Evolutionary conservation across 2,797 vertebrate genomes (phyloP).

Genomic region (Sebastes elongatus): DNA sequence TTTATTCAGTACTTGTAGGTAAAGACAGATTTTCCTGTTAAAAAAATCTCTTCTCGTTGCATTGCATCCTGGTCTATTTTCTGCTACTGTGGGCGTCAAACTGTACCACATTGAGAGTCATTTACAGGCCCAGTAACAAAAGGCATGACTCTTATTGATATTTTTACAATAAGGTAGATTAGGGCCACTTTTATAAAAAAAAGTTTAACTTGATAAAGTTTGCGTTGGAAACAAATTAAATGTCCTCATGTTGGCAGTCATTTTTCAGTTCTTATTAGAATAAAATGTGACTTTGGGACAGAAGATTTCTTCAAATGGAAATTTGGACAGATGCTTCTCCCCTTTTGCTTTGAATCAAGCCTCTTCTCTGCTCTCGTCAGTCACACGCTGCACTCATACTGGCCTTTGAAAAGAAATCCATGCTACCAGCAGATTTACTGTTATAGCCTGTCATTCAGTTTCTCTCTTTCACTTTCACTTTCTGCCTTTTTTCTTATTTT

Average conservation of each 20-base stretch:
- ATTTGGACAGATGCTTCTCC: constrained; percentile 17
- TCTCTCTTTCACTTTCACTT: constrained; percentile 23
- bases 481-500: constrained; percentile 4
- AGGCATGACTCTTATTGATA: not conserved
- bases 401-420: constrained; percentile 41
- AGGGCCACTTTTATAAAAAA: not conserved
- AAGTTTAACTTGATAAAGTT: not conserved
- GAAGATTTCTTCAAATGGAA: not conserved
- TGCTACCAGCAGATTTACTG: constrained; percentile 31
- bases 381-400: constrained; percentile 3
- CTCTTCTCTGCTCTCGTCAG: constrained; percentile 11
- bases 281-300: not conserved
- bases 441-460: constrained; percentile 30
- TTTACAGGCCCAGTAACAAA: not conserved
- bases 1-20: not conserved
- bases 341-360: constrained; percentile 15
- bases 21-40: too few relatives aligned
- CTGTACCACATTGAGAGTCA: not conserved
- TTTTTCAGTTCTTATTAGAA: not conserved
- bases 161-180: not conserved
- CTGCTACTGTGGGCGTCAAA: not conserved
- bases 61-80: not conserved
- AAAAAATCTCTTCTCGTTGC: not conserved
- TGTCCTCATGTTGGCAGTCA: not conserved
- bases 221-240: not conserved